phyloP scores from a whole-genome alignment of 2,888 invertebrate species.

The Alitta virens region DNA sequence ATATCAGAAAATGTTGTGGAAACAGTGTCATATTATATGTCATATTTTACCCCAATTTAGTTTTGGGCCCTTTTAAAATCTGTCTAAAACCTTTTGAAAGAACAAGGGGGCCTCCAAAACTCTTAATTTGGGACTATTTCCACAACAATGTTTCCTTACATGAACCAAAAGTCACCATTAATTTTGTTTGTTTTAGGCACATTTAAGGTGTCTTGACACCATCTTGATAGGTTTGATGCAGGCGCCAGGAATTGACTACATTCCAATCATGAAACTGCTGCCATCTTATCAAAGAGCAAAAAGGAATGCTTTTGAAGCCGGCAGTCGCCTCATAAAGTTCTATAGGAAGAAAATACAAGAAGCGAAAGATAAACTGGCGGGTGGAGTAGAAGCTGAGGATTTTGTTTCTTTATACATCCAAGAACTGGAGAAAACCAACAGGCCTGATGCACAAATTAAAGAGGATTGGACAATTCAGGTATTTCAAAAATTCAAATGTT shows the following conservation, averaged over 20 bases:
- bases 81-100: too few relatives aligned
- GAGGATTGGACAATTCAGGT: conserved; percentile 9
- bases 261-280: not conserved
- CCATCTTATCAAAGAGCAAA: not conserved
- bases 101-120: too few relatives aligned
- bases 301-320: not conserved
- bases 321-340: not conserved
- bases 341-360: not conserved
- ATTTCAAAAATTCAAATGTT: too few relatives aligned
- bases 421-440: not conserved
- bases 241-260: not conserved
- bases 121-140: too few relatives aligned
- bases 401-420: not conserved
- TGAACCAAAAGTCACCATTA: too few relatives aligned
- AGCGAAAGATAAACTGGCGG: not conserved
- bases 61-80: too few relatives aligned
- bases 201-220: too few relatives aligned
- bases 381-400: not conserved
- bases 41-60: too few relatives aligned
- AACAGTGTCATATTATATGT: too few relatives aligned
- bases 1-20: too few relatives aligned
- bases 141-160: too few relatives aligned
- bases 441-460: not conserved
- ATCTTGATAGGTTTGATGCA: not conserved
- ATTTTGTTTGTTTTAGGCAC: too few relatives aligned